These are phyloP conservation scores for Brachycybe producta DNA, from an alignment of 2,888 invertebrate genomes.

Conservation along the genomic window DNA sequence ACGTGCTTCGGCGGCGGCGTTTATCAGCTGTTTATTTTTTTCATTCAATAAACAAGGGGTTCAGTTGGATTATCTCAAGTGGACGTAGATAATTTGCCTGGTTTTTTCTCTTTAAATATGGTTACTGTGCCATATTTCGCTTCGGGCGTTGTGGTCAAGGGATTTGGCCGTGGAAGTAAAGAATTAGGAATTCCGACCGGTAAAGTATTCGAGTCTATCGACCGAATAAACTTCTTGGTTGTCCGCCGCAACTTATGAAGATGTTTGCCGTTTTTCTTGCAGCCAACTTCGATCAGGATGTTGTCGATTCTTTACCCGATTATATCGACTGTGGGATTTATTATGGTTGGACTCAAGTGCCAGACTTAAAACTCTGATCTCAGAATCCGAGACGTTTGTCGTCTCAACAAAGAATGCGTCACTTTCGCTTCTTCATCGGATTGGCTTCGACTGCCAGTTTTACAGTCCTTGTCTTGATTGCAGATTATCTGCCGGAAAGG, in stretches of 20 bases:
- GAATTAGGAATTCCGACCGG: constrained; percentile 90
- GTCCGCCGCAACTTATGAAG: no score
- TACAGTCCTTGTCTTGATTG: constrained; percentile 34
- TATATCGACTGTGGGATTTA: constrained; percentile 72
- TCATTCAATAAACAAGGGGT: neutral
- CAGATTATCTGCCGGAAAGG: constrained; percentile 30
- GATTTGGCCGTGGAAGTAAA: constrained; percentile 94
- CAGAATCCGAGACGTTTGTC: constrained; percentile 9
- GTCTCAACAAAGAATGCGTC: constrained; percentile 13
- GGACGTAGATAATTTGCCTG: no score
- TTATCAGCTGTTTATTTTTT: no score
- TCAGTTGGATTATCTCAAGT: neutral
- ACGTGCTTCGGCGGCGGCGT: no score
- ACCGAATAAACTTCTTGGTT: neutral
- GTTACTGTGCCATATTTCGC: constrained; percentile 62
- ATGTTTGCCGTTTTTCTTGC: no score
- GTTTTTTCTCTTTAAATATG: no score
- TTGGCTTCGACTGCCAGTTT: constrained; percentile 44
- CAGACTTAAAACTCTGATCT: constrained; percentile 33
- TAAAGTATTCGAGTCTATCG: constrained; percentile 35
- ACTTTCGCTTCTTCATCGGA: constrained; percentile 49
- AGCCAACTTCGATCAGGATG: constrained; percentile 57
- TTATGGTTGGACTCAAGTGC: constrained; percentile 79
- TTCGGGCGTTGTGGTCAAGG: constrained; percentile 68
- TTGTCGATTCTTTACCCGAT: constrained; percentile 62